Conservation (phyloP, 2,797 vertebrate species). For the Gymnodraco acuticeps region DNA sequence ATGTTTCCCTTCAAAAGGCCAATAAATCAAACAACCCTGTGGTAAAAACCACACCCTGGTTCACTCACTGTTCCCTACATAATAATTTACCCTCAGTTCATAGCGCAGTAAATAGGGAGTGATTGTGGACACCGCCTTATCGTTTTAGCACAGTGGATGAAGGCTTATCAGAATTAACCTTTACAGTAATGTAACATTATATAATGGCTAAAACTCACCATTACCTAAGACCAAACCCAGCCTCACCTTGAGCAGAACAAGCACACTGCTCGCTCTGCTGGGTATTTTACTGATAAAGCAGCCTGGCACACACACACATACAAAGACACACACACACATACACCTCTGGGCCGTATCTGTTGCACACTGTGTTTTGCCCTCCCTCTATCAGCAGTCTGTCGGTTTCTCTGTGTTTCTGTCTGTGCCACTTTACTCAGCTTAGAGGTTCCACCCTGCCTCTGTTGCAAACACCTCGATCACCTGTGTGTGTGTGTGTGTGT, state of each 20-base stretch:
- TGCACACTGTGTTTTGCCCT: slow-evolving; percentile 61
- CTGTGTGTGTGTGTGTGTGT: slow-evolving; percentile 6
- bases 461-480: slow-evolving; percentile 42
- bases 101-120: not conserved
- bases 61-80: not conserved
- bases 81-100: not conserved
- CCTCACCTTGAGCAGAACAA: slow-evolving; percentile 39
- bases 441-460: slow-evolving; percentile 29
- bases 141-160: not conserved
- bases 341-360: slow-evolving; percentile 49
- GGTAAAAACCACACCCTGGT: too few relatives aligned
- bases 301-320: not conserved
- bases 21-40: too few relatives aligned
- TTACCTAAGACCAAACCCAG: slow-evolving; percentile 19
- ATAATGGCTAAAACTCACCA: slow-evolving; percentile 18
- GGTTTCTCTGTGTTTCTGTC: slow-evolving; percentile 18
- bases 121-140: not conserved
- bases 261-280: slow-evolving; percentile 30
- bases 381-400: slow-evolving; percentile 35
- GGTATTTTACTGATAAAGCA: slow-evolving; percentile 56
- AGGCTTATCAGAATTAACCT: not conserved
- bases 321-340: slow-evolving; percentile 5
- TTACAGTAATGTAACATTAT: slow-evolving; percentile 7
- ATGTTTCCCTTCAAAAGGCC: too few relatives aligned
- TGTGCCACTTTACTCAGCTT: slow-evolving; percentile 38